These are phyloP conservation scores for Marronus borbonicus DNA, from an alignment of 2,888 invertebrate species.

Conservation along the genomic window DNA sequence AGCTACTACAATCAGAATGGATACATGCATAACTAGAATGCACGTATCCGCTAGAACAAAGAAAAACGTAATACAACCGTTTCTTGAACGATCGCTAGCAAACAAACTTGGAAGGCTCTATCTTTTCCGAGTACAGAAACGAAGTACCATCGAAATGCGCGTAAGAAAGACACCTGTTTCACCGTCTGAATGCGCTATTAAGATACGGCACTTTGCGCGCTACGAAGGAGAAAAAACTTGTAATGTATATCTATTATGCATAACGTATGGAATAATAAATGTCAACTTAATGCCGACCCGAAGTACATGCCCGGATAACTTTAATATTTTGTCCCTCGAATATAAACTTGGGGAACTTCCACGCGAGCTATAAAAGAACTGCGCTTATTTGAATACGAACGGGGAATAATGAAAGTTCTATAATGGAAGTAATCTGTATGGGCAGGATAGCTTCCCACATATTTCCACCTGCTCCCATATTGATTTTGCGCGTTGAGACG, in stretches of 20 bases:
- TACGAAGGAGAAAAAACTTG: slow-evolving; percentile 37
- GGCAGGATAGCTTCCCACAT: slow-evolving; percentile 63
- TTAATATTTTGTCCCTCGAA: slow-evolving; percentile 59
- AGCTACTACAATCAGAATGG: no score
- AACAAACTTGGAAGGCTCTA: not conserved
- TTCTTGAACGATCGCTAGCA: no score
- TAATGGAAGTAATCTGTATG: slow-evolving; percentile 66
- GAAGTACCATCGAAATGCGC: not conserved
- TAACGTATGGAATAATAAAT: slow-evolving; percentile 58
- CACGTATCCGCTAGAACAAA: no score
- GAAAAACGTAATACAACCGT: no score
- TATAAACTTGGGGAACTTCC: slow-evolving; percentile 60
- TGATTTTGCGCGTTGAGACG: slow-evolving; percentile 58
- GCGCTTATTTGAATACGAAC: slow-evolving; percentile 67
- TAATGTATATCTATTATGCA: slow-evolving; percentile 56
- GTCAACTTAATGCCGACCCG: slow-evolving; percentile 58
- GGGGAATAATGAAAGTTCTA: slow-evolving; percentile 67
- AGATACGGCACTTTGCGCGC: not conserved
- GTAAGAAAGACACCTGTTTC: slow-evolving; percentile 14
- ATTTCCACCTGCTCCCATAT: slow-evolving; percentile 65
- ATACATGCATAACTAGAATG: no score
- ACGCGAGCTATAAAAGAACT: slow-evolving; percentile 65
- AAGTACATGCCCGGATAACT: slow-evolving; percentile 60
- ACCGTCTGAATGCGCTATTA: slow-evolving; percentile 17
- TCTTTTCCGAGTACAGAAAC: not conserved